Evolutionary conservation across 2,113 vertebrate species (phyloP), one percentile per base, ranked within the genome.

Genomic region (Cygnus buccinator): DNA sequence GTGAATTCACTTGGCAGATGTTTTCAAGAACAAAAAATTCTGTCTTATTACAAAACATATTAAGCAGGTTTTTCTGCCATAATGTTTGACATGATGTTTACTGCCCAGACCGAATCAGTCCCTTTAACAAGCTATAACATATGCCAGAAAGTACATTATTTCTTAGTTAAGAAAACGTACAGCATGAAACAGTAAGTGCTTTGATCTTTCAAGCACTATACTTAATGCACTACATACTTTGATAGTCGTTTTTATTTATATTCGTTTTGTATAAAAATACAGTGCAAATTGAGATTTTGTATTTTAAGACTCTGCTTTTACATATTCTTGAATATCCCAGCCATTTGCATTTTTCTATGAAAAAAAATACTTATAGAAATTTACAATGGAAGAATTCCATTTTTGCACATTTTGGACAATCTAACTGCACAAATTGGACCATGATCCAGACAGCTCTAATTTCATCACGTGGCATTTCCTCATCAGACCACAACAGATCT

Each of bases 11-110:
- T 96, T 98, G 97, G 98, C 98, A 98, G 98, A 98, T 98, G 98
- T 98, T 98, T 98, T 97, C 84, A 85, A 98, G 97, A 98, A 98
- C 97, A 98, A 98, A 98, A 98, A 98, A 97, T 98, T 98, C 92
- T 94, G 94, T 97, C 97, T 98, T 98, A 98, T 97, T 98, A 98
- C 95, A 97, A 98, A 97, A 96, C 95, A 98, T 95, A 98, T 97
- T 98, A 98, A 98, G 96, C 92, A 98, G 93, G 93, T 90, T 98
- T 98, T 97, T 95, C 97, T 98, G 97, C 94, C 97, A 97, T 97
- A 97, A 97, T 96, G 96, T 98, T 97, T 98, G 97, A 98, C 97
- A 97, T 97, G 96, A 98, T 97, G 96, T 98, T 98, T 98, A 98
- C 97, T 97, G 98, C 97, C 95, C 96, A 97, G 97, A 98, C 98